Percentiles rank a stretch among this genome's conserved stretches.
Evolutionary conservation across 2,888 invertebrate genomes (phyloP).

Genomic region (Spisula subtruncata): DNA sequence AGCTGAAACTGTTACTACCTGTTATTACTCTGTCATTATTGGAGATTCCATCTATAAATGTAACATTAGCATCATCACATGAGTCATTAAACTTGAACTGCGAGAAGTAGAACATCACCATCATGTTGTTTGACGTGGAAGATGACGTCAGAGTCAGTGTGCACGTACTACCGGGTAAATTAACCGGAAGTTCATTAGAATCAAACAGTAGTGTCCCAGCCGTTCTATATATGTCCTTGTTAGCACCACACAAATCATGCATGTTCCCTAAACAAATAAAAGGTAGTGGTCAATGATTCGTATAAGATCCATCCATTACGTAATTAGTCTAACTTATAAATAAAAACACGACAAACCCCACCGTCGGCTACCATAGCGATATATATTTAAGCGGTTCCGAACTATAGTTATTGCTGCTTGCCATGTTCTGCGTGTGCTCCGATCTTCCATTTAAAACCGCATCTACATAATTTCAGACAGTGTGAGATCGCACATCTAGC

Average conservation of each 20-base stretch:
- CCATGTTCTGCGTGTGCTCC: neutral
- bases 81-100: neutral
- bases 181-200: neutral
- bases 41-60: conserved; percentile 11
- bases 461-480: neutral
- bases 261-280: conserved; percentile 33
- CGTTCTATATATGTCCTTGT: neutral
- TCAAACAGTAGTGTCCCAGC: conserved; percentile 28
- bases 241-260: conserved; percentile 32
- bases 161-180: neutral
- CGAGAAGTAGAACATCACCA: conserved; percentile 23
- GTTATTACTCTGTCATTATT: neutral
- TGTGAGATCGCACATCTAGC: too few species aligned
- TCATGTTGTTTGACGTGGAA: neutral
- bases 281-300: neutral
- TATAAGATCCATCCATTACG: neutral
- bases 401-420: neutral
- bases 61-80: neutral
- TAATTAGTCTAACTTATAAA: too few species aligned
- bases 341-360: neutral
- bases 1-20: neutral
- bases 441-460: neutral
- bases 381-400: neutral
- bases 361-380: neutral
- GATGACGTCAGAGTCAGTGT: neutral